phyloP scores from a whole-genome alignment of 1,140 invertebrate species.

The Sinella curviseta region DNA sequence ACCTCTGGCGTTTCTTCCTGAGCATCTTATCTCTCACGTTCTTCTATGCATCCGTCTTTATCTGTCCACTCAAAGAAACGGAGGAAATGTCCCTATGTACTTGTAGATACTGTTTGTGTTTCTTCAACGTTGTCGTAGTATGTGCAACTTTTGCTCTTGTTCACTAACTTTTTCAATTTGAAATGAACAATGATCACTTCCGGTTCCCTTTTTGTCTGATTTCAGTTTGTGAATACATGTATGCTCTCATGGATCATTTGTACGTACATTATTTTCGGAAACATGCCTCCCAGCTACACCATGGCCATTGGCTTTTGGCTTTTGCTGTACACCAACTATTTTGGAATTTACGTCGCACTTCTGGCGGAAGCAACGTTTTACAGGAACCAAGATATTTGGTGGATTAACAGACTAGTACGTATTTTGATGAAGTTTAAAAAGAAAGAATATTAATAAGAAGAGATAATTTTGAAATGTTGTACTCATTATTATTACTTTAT shows the following conservation, averaged over 20 bases:
- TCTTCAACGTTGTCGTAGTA: background rate
- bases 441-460: background rate
- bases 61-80: background rate
- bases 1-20: no score
- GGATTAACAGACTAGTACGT: background rate
- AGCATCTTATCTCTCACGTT: no score
- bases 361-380: background rate
- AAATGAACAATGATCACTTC: no score
- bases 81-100: background rate
- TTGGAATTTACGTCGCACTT: background rate
- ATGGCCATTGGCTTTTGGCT: conserved; percentile 17
- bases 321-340: background rate
- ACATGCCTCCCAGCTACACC: background rate
- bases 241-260: background rate
- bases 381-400: background rate
- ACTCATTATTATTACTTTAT: background rate
- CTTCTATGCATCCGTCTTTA: no score
- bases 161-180: background rate
- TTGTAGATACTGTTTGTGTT: conserved; percentile 12
- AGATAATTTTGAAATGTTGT: background rate
- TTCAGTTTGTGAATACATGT: background rate
- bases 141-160: background rate
- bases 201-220: no score
- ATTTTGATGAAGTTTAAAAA: background rate
- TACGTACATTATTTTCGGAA: background rate